Base-by-base conservation (phyloP, 2,113 vertebrate species). In the Ursus arctos region DNA sequence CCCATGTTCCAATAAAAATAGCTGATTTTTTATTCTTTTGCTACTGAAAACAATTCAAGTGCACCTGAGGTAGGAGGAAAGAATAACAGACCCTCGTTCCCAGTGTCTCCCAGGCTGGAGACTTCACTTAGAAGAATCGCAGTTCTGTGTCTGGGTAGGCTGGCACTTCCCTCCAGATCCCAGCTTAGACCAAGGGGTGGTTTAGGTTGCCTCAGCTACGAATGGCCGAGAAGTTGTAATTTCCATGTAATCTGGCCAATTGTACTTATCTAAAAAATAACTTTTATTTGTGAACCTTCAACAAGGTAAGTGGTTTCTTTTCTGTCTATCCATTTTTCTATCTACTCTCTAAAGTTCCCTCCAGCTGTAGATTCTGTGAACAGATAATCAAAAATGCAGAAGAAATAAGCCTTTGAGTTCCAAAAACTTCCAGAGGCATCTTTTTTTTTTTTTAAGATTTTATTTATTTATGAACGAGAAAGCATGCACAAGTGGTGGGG, bases 131-230 rank as follows among this genome's bases (percentile, higher is more conserved):
- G 19, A 43, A 12, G 18, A 2, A 3, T 16, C 11, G 1, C 0
- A 1, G 3, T 36, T 72, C 22, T 0, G 18, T 13, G 40, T 51
- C 4, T 67, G 36, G 15, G 0, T 1, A 2, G 65, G n/a, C 43
- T 18, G 16, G 31, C 21, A 0, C 31, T 47, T 83, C 16, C 71
- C 18, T 6, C 18, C 15, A 24, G 31, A 61, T 31, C n/a, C 0
- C 24, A 1, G 18, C 51, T 24, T 4, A 22, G 65, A n/a, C 26
- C 40, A 33, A 26, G 84, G 19, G 65, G 26, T 33, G 13, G 33
- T n/a, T n/a, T 4, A 31, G 57, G 36, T 28, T 14, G 31, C 51
- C n/a, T n/a, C 31, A 57, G 36, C 47, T 19, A 11, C 4, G 21
- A 40, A 16, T 28, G 15, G 72, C 61, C 8, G 2, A 40, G 40